Base-by-base conservation (phyloP, 2,888 invertebrate species). In the Ophion slaviceki region DNA sequence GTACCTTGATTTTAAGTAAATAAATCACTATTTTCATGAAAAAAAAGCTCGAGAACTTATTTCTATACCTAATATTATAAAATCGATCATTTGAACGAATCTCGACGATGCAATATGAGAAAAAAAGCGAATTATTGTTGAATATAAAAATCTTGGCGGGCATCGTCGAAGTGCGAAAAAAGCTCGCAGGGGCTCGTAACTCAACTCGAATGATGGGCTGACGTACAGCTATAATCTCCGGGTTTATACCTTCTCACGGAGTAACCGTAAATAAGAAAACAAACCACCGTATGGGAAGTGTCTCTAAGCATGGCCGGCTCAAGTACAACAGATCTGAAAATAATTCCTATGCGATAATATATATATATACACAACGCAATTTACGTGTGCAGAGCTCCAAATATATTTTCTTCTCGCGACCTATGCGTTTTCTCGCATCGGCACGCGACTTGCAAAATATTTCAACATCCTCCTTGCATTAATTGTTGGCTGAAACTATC, bases 241-340 rank as follows among this genome's bases (percentile, higher is more conserved):
- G 32, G 77, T 82, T 82, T 86, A 82, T 82, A 74, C 68, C 68
- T 80, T 80, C 86, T 80, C 86, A 83, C 82, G 82, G 36, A 68
- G 67, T 40, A 83, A 82, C 72, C 87, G 89, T 89, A 91, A 91
- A 91, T 90, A 90, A 81, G 88, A 92, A 91, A 92, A 89, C 89
- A 92, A 90, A 91, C 89, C 83, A 85, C 86, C 88, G 87, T 85
- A 87, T 87, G 88, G 86, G 67, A 87, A 84, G 80, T 85, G 85
- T 88, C 84, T 84, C 67, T 76, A 28, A 77, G 61, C 59, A 66
- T 82, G 57, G 62, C 66, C 40, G 81, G 36, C 45, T 14, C 24
- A 70, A 76, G 67, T 79, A 82, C 82, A 77, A 85, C 71, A 77
- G 57, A 64, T 82, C 80, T 82, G 68, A 82, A 79, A 84, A 85